Evolutionary conservation across 2,113 vertebrate genomes (phyloP).

Genomic region (Microtus oregoni): DNA sequence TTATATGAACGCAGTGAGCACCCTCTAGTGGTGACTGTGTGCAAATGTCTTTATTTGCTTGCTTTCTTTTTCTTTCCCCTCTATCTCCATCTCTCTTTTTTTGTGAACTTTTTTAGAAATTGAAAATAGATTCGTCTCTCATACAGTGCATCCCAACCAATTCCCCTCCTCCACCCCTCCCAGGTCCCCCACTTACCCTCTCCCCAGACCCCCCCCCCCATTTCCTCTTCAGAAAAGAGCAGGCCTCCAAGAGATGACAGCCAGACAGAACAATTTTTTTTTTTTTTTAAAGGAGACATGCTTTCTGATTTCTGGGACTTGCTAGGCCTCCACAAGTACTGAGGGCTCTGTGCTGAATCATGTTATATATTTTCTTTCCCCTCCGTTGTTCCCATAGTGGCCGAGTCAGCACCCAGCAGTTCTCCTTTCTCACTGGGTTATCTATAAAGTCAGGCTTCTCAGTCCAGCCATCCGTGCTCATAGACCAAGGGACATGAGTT

Average conservation of each 20-base stretch:
- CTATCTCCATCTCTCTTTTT: background rate
- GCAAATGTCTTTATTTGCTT: background rate
- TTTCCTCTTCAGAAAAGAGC: background rate
- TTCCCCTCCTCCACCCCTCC: background rate
- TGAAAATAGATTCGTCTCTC: background rate
- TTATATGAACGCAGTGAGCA: background rate
- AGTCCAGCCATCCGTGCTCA: background rate
- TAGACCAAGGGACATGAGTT: background rate
- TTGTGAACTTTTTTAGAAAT: background rate
- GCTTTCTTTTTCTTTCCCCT: too few relatives aligned
- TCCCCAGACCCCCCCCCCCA: too few relatives aligned
- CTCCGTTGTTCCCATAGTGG: too few relatives aligned
- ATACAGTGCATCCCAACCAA: background rate
- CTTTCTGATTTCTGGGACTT: background rate
- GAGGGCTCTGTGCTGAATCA: background rate
- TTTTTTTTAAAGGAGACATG: too few relatives aligned
- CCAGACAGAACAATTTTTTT: background rate
- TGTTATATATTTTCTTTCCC: background rate
- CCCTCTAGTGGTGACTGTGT: background rate
- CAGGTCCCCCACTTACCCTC: too few relatives aligned
- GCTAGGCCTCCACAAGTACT: background rate
- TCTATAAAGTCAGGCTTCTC: background rate
- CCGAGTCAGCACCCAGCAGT: background rate
- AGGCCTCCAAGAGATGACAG: background rate
- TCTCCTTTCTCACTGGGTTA: background rate